Base-by-base conservation (phyloP, 2,888 invertebrate species). In the Notodonta ziczac region DNA sequence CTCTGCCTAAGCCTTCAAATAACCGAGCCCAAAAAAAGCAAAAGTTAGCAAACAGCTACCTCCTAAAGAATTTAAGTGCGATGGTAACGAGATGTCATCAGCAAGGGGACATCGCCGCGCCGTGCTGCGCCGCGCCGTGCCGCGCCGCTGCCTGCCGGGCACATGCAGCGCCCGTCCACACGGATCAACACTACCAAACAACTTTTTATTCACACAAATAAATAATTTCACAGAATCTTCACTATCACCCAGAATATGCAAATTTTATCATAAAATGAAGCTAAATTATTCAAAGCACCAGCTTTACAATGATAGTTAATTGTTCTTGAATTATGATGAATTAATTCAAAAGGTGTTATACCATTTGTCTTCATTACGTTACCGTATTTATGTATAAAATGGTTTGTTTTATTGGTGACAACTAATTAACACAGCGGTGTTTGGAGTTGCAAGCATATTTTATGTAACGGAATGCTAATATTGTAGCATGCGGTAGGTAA, bases 191-290 rank as follows among this genome's bases (percentile, higher is more conserved):
- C 60, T 52, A 65, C 66, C 65, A 61, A 54, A 58, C 57, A 63
- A 63, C 35, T 66, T 74, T 72, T 68, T 70, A 65, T 62, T 64
- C 63, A 57, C 60, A 64, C 64, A 62, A 68, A 67, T 60, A 63
- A 67, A 69, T 60, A 63, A 67, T 66, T 67, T 74, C 59, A 62
- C 63, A 62, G 65, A 64, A 67, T 67, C 69, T 53, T 62, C 63
- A 63, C 67, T 62, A 63, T 44, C 59, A n/a, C 53, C 60, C 60
- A 60, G 50, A 60, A 62, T 70, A 69, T 67, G 56, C 62, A 73
- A 67, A 76, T 62, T 61, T 24, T 35, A 35, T 52, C 46, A 42
- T 58, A 61, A 64, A 76, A 65, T 57, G 24, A 73, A 44, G 63
- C 48, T 32, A 54, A 59, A 66, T 66, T 56, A 64, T 66, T 66